phyloP scores from a whole-genome alignment of 2,797 vertebrate species.

The Macropodus opercularis region DNA sequence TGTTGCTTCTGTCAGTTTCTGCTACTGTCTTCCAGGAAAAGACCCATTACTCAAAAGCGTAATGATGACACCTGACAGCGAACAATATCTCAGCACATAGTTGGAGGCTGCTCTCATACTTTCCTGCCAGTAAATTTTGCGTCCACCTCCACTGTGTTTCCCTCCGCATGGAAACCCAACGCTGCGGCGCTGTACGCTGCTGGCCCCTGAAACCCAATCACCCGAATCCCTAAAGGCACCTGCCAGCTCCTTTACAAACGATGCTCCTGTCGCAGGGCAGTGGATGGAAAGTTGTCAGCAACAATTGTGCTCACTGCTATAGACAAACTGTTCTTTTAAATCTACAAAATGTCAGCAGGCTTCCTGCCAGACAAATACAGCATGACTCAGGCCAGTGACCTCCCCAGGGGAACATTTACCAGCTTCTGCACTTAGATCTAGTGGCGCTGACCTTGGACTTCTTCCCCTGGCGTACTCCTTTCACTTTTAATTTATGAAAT shows the following conservation, averaged over 20 bases:
- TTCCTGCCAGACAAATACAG: slow-evolving; percentile 49
- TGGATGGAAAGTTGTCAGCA: slow-evolving; percentile 56
- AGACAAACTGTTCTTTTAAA: slow-evolving; percentile 59
- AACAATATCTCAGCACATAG: slow-evolving; percentile 79
- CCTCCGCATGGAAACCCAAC: slow-evolving; percentile 75
- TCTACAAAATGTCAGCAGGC: slow-evolving; percentile 49
- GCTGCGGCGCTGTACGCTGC: slow-evolving; percentile 44
- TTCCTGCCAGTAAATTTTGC: slow-evolving; percentile 62
- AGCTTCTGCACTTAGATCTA: slow-evolving; percentile 64
- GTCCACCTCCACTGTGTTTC: slow-evolving; percentile 49
- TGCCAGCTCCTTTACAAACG: slow-evolving; percentile 43
- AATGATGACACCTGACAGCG: slow-evolving; percentile 79
- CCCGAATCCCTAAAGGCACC: slow-evolving; percentile 54
- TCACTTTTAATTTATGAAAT: slow-evolving; percentile 60
- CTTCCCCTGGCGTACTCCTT: slow-evolving; percentile 47
- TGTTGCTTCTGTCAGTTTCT: slow-evolving; percentile 39
- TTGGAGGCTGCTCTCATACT: slow-evolving; percentile 50
- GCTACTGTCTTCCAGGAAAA: slow-evolving; percentile 70
- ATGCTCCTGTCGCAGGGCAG: slow-evolving; percentile 15
- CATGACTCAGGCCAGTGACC: slow-evolving; percentile 59
- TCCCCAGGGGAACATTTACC: slow-evolving; percentile 67
- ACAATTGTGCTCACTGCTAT: slow-evolving; percentile 44
- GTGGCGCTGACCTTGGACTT: slow-evolving; percentile 65
- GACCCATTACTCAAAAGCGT: slow-evolving; percentile 73
- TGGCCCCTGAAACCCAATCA: slow-evolving; percentile 68